Evolutionary conservation across 2,113 vertebrate genomes (phyloP).

Genomic region (Urocolius indicus): DNA sequence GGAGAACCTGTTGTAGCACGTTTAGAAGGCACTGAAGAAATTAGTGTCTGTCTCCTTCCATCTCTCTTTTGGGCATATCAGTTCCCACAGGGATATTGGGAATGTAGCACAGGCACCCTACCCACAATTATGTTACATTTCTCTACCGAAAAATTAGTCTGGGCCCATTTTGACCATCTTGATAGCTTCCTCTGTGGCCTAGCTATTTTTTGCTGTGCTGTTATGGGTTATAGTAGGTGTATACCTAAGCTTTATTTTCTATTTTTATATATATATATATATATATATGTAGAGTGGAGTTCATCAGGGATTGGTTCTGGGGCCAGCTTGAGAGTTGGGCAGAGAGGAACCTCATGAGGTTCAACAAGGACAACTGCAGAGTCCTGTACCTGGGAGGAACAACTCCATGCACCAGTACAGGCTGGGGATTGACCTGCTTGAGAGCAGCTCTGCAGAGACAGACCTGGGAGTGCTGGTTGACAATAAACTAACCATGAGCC

Average conservation of each 20-base stretch:
- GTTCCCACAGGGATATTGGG: not conserved
- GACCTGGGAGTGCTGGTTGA: too few relatives aligned
- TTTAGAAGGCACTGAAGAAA: constrained; percentile 33
- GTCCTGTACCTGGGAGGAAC: too few relatives aligned
- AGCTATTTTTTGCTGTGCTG: not conserved
- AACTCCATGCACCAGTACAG: too few relatives aligned
- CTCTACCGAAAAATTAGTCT: not conserved
- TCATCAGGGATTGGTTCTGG: too few relatives aligned
- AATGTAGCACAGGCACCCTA: not conserved
- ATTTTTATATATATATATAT: too few relatives aligned
- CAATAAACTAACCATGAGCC: too few relatives aligned
- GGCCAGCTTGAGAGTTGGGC: too few relatives aligned
- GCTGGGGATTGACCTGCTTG: too few relatives aligned
- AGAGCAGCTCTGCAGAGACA: too few relatives aligned
- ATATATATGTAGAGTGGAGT: too few relatives aligned
- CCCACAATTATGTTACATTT: not conserved
- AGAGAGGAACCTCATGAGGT: too few relatives aligned
- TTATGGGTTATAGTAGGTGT: not conserved
- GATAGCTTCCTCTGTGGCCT: not conserved
- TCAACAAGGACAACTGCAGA: too few relatives aligned
- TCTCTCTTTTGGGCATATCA: not conserved
- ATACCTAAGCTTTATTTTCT: not conserved
- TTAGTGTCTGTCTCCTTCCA: not conserved
- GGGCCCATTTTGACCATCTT: not conserved
- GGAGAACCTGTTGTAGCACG: not conserved